phyloP scores from a whole-genome alignment of 2,888 invertebrate species.

The Selenia dentaria region DNA sequence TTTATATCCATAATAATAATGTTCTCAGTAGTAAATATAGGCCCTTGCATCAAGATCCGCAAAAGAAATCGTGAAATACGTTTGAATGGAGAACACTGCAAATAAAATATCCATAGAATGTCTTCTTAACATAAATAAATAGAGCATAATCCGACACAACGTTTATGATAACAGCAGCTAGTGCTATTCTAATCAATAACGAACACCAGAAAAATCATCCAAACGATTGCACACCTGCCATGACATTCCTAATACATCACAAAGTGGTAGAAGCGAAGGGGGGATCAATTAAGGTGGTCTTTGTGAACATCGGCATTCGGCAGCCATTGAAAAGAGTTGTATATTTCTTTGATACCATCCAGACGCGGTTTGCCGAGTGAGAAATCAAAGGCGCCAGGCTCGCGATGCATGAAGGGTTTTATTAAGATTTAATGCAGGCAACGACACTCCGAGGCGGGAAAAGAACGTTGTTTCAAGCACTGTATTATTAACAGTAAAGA shows the following conservation, averaged over 20 bases:
- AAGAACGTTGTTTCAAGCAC: conserved; percentile 80
- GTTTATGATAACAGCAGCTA: no score
- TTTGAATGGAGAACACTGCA: no score
- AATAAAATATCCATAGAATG: no score
- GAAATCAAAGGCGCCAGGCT: conserved; percentile 77
- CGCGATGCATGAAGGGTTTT: conserved; percentile 81
- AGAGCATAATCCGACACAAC: no score
- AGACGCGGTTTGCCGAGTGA: conserved; percentile 83
- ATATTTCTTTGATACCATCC: conserved; percentile 81
- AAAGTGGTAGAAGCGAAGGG: conserved; percentile 43
- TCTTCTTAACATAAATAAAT: no score
- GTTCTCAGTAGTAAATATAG: no score
- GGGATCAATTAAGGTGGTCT: conserved; percentile 78
- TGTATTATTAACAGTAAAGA: conserved; percentile 8
- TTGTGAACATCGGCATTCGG: conserved; percentile 81
- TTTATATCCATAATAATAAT: no score
- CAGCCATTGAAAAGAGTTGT: conserved; percentile 84
- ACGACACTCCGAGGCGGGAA: conserved; percentile 83
- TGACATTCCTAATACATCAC: conserved; percentile 16
- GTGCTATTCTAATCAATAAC: no score
- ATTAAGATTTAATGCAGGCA: conserved; percentile 84
- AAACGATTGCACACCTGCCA: conserved; percentile 18
- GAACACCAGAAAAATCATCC: conserved; percentile 1
- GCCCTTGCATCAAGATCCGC: no score
- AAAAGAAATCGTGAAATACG: no score